These are phyloP conservation scores for Mungos mungo DNA, from an alignment of 2,113 vertebrate species.

Conservation along the genomic window DNA sequence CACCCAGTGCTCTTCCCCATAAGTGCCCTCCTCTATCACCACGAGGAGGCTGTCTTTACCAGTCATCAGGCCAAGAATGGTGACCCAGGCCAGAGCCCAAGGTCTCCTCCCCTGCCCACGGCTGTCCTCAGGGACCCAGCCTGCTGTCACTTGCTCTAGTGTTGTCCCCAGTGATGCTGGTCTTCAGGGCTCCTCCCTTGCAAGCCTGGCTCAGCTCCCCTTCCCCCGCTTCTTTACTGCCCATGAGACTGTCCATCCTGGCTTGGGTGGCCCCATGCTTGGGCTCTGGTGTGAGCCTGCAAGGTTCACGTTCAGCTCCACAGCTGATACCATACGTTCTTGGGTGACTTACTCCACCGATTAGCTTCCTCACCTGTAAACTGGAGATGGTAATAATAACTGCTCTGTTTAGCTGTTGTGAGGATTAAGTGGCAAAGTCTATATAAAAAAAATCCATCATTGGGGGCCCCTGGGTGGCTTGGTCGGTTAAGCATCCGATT, in stretches of 20 bases:
- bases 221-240: not conserved
- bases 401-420: not conserved
- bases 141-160: not conserved
- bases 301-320: not conserved
- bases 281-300: not conserved
- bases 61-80: not conserved
- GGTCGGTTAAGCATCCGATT: accelerated
- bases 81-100: not conserved
- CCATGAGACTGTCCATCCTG: accelerated
- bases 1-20: too few relatives aligned
- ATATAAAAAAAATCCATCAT: not conserved
- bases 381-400: not conserved
- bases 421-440: not conserved
- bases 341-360: not conserved
- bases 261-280: not conserved
- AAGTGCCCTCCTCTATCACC: too few relatives aligned
- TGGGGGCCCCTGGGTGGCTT: too few relatives aligned
- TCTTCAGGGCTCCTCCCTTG: not conserved
- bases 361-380: not conserved
- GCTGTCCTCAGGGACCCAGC: not conserved
- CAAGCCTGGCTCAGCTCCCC: not conserved
- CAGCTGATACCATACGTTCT: accelerated
- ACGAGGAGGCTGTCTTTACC: not conserved
- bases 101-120: not conserved
- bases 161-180: not conserved